Conservation (phyloP, 2,888 invertebrate genomes). For the Patella depressa region DNA sequence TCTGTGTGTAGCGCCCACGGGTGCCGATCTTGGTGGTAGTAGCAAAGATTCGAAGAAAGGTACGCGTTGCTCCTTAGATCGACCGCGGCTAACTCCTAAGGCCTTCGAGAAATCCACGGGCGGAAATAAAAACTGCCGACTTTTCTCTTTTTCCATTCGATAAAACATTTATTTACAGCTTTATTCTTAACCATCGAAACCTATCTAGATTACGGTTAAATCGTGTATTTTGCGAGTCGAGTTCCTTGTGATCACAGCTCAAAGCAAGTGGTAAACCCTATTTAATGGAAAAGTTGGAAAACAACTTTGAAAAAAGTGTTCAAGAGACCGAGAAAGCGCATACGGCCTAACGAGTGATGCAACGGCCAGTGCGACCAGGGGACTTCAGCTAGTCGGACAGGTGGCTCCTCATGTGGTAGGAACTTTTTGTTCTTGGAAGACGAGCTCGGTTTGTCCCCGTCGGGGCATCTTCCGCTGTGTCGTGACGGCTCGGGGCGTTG, state of each 20-base stretch:
- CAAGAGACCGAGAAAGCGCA: conserved; percentile 33
- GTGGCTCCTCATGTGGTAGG: conserved; percentile 48
- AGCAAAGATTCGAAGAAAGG: conserved; percentile 79
- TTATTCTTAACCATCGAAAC: no score
- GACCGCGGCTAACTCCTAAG: conserved; percentile 45
- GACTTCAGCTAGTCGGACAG: conserved; percentile 75
- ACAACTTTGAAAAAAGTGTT: no score
- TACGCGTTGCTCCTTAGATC: conserved; percentile 76
- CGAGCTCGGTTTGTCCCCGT: conserved; percentile 34
- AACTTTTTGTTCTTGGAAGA: conserved; percentile 29
- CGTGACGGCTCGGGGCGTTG: background rate
- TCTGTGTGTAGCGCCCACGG: conserved; percentile 73
- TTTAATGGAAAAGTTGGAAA: no score
- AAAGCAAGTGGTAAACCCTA: no score
- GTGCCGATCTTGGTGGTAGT: conserved; percentile 80
- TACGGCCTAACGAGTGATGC: background rate
- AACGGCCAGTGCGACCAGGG: no score
- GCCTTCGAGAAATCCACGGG: no score
- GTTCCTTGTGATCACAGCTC: no score
- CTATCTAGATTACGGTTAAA: no score
- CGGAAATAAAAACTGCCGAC: no score
- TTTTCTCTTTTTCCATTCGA: no score
- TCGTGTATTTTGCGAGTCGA: no score
- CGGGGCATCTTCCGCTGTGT: background rate
- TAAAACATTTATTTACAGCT: no score